These are phyloP conservation scores for Thymelicus acteon DNA, from an alignment of 2,888 invertebrate genomes.

Conservation along the genomic window DNA sequence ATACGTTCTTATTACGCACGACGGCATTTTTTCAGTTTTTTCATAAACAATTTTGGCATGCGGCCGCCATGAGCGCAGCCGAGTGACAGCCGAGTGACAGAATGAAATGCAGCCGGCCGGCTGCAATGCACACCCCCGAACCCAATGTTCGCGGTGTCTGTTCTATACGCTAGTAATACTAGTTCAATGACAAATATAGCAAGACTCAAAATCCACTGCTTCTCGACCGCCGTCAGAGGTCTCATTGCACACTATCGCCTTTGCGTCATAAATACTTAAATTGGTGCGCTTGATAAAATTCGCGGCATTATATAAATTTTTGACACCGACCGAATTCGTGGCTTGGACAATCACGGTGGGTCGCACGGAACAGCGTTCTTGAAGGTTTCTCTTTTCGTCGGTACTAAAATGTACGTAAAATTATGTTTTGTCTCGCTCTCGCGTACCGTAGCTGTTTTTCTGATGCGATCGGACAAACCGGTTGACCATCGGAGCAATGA, in stretches of 20 bases:
- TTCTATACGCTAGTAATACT: no score
- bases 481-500: slow-evolving; percentile 79
- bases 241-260: not conserved
- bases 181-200: not conserved
- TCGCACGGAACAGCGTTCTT: slow-evolving; percentile 53
- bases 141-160: no score
- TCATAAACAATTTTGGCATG: no score
- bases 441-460: slow-evolving; percentile 76
- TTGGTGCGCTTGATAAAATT: slow-evolving; percentile 53
- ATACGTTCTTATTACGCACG: no score
- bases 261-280: slow-evolving; percentile 34
- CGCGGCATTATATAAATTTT: slow-evolving; percentile 71
- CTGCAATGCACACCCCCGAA: no score
- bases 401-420: slow-evolving; percentile 25
- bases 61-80: no score
- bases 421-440: slow-evolving; percentile 17
- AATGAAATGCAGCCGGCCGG: no score
- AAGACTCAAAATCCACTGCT: not conserved
- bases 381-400: slow-evolving; percentile 28
- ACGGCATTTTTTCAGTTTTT: no score
- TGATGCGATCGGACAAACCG: slow-evolving; percentile 80
- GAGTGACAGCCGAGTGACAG: no score
- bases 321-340: slow-evolving; percentile 73
- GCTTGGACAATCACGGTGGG: slow-evolving; percentile 66
- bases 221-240: not conserved